Base-by-base conservation (phyloP, 2,113 vertebrate species). In the Pseudonaja textilis region DNA sequence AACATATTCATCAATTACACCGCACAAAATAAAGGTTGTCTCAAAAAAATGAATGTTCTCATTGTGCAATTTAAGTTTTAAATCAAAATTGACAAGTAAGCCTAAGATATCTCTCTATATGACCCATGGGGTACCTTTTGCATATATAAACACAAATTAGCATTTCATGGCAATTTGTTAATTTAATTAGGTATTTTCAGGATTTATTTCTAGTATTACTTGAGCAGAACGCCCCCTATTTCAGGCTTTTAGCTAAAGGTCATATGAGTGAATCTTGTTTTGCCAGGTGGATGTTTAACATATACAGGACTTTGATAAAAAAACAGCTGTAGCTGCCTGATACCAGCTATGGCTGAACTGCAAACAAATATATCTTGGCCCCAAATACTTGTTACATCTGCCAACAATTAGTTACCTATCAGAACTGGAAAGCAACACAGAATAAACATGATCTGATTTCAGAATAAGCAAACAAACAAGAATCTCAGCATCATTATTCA, bases 291-390 rank as follows among this genome's bases (percentile, higher is more conserved):
- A 96, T 94, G 94, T 95, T 96, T 96, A 94, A 90, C 81, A 91
- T 95, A 93, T 96, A 97, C 95, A 97, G 96, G 97, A 96, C 96
- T 97, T 97, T 98, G 98, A 99, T 99, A 98, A 97, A 97, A 97
- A 98, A 98, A 92, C 98, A 99, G 98, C 98, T 99, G 99, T 96
- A 95, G 93, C 94, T 96, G 97, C 93, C 96, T 96, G 97, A 98
- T 98, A 98, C 97, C 97, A 95, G 98, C 98, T 98, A 97, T 98
- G 97, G 97, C 98, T 98, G 98, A 98, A 98, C 98, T 98, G 96
- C 98, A 99, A 99, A 99, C 98, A 99, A 99, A 99, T 98, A 98
- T 97, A 97, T 98, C 97, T 97, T 97, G 96, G 97, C 97, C 96
- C 94, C 90, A 93, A 95, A 98, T 96, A 96, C 94, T 96, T 94